phyloP scores from a whole-genome alignment of 2,888 invertebrate species.

The Callosobruchus maculatus region DNA sequence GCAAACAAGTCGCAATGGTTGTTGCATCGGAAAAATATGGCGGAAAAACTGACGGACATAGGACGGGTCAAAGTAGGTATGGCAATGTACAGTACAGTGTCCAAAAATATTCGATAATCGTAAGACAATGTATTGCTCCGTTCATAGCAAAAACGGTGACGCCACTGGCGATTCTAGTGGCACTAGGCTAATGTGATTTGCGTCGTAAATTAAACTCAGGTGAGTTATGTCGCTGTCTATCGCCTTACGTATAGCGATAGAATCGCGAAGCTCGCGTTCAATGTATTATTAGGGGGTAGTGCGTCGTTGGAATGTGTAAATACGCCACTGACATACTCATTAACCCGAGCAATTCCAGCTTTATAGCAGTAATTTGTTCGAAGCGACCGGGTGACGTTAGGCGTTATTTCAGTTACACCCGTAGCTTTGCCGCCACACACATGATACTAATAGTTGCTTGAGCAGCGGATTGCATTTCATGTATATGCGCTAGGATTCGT shows the following conservation, averaged over 20 bases:
- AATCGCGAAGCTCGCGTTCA: slow-evolving; percentile 3
- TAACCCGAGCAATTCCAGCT: slow-evolving; percentile 9
- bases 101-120: no score
- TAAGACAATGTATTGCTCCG: no score
- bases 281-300: slow-evolving; percentile 6
- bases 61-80: no score
- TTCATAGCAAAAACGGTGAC: background rate
- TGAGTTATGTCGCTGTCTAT: slow-evolving; percentile 11
- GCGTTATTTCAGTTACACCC: background rate
- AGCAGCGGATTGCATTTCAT: background rate
- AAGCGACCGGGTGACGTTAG: background rate
- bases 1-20: no score
- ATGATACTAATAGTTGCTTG: background rate
- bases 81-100: no score
- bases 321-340: slow-evolving; percentile 9
- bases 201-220: background rate
- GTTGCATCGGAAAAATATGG: no score
- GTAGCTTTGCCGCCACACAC: background rate
- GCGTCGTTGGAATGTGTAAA: slow-evolving; percentile 8
- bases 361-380: slow-evolving; percentile 5
- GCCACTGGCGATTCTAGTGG: background rate
- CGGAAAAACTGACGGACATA: no score
- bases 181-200: background rate
- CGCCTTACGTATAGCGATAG: slow-evolving; percentile 8
- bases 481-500: no score